Conservation (phyloP, 2,797 vertebrate species). For the Gallinago solitaria region DNA sequence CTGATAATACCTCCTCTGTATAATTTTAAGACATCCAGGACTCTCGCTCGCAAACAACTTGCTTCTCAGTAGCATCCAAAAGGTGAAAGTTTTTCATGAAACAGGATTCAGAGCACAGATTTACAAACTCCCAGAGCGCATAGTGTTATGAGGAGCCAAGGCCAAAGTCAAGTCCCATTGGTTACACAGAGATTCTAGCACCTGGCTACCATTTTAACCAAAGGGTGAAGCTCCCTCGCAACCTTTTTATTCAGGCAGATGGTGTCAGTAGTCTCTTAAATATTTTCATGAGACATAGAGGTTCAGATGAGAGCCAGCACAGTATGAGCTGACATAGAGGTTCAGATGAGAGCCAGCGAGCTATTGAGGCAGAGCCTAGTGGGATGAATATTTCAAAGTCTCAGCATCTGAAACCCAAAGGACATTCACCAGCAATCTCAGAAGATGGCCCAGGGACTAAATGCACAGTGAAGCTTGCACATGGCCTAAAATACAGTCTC, state of each 20-base stretch:
- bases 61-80: neutral
- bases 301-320: neutral
- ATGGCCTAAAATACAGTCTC: neutral
- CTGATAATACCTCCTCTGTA: slow-evolving; percentile 39
- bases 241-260: neutral
- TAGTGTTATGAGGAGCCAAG: slow-evolving; percentile 36
- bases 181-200: slow-evolving; percentile 7
- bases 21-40: slow-evolving; percentile 63
- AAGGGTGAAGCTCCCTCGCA: neutral
- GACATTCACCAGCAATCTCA: neutral
- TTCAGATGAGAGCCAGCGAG: neutral
- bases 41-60: slow-evolving; percentile 57
- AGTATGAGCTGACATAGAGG: neutral
- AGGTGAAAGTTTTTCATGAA: slow-evolving; percentile 44
- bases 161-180: neutral
- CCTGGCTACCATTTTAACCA: neutral
- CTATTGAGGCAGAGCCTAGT: neutral
- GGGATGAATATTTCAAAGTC: neutral
- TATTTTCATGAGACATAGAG: neutral
- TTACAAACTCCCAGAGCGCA: slow-evolving; percentile 30
- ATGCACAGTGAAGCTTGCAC: neutral
- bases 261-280: neutral
- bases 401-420: neutral
- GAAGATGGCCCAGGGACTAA: neutral
- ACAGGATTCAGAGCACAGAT: slow-evolving; percentile 31